Conservation (phyloP, 2,888 invertebrate genomes). For the Ormyrus thymus region DNA sequence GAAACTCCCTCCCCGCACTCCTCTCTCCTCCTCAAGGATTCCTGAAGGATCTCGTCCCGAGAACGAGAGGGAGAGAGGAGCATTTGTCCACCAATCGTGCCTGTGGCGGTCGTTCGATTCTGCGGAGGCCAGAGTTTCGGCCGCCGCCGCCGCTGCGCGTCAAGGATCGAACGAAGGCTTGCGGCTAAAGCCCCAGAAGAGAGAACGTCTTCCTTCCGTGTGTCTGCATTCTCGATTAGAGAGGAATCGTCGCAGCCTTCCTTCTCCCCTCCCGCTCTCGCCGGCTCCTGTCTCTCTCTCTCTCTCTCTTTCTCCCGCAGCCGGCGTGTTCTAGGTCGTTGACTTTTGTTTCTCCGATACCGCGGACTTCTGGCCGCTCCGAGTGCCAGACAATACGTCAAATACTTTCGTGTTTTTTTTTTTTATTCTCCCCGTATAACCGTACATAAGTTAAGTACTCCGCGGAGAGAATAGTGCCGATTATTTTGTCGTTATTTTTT, state of each 20-base stretch:
- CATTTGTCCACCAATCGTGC: constrained; percentile 70
- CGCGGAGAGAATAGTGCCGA: no score
- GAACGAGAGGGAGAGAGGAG: constrained; percentile 58
- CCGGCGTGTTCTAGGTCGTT: constrained; percentile 21
- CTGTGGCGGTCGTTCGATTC: constrained; percentile 65
- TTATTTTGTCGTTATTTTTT: no score
- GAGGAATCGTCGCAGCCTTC: constrained; percentile 28
- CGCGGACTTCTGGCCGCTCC: neutral
- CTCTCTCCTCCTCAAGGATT: constrained; percentile 61
- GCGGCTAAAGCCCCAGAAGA: constrained; percentile 34
- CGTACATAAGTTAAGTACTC: no score
- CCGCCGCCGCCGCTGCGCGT: constrained; percentile 30
- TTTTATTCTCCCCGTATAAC: no score
- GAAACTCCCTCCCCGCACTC: constrained; percentile 1
- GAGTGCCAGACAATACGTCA: neutral
- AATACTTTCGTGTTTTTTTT: no score
- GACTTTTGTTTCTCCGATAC: constrained; percentile 15
- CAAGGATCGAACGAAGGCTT: constrained; percentile 54
- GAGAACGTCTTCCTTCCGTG: constrained; percentile 50
- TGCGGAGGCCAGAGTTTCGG: constrained; percentile 56
- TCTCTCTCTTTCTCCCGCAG: neutral
- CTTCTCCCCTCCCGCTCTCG: neutral
- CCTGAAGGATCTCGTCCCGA: constrained; percentile 65
- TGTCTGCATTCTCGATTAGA: constrained; percentile 47
- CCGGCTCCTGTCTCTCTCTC: neutral